phyloP scores from a whole-genome alignment of 2,797 vertebrate genomes.

The Phylloscopus collybita region DNA sequence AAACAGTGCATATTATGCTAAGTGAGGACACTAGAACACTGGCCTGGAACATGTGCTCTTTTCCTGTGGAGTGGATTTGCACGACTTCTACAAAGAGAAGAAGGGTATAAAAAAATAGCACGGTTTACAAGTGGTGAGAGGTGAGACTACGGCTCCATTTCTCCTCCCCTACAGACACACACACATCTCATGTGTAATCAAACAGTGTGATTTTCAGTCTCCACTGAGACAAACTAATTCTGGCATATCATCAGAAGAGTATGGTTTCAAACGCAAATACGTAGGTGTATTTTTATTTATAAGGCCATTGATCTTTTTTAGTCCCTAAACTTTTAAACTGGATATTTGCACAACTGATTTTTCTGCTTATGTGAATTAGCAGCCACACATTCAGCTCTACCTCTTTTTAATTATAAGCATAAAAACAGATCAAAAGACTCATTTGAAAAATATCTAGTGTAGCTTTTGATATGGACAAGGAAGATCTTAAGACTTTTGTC shows the following conservation, averaged over 20 bases:
- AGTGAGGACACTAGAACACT: neutral
- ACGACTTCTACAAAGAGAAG: neutral
- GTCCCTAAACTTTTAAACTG: neutral
- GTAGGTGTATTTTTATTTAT: neutral
- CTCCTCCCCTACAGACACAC: neutral
- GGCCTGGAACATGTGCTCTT: fast-evolving
- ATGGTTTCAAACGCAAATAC: neutral
- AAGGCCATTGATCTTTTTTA: neutral
- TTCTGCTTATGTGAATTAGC: neutral
- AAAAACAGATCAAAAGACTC: neutral
- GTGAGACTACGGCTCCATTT: neutral
- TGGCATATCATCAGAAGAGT: neutral
- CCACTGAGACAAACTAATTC: neutral
- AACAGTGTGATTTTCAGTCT: neutral
- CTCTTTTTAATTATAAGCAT: neutral
- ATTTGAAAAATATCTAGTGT: neutral
- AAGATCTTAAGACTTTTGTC: neutral
- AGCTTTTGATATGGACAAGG: neutral
- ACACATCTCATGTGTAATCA: neutral
- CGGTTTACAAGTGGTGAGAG: neutral
- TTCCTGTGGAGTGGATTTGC: neutral
- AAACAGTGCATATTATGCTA: neutral
- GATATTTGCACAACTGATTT: neutral
- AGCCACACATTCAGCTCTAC: neutral
- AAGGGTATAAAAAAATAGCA: neutral